Evolutionary conservation across 2,888 invertebrate genomes (phyloP), one percentile per base, ranked within the genome.

Genomic region (Dinocampus coccinellae): DNA sequence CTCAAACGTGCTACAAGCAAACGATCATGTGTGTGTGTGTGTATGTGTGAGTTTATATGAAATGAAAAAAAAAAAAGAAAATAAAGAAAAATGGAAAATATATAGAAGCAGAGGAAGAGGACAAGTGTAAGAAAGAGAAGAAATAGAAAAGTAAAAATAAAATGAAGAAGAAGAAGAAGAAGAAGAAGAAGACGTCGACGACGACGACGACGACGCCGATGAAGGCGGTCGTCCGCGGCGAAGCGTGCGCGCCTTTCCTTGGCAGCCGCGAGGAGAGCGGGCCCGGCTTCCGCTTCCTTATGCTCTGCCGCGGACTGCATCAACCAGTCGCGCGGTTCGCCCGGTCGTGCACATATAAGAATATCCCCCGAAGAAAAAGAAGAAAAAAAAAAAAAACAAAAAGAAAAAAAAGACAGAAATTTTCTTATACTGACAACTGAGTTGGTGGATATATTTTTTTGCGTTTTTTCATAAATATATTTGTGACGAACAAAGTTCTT

Each of bases 281-380:
- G 81, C 82, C 80, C 84, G 84, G 86, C 86, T 87, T 87, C 87
- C 87, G 86, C 86, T 87, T 87, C 87, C 87, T 87, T 87, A 86
- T 86, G 85, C 85, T 83, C 83, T 83, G 84, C 81, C 85, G 83
- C 85, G 84, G 82, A 87, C 84, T 86, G 87, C 87, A 87, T 85
- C 85, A 83, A 83, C 83, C 87, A 86, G 87, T 87, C 86, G 86
- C 86, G 86, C 86, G 86, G 81, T 83, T 83, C 82, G 78, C 81
- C 82, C 81, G 82, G 84, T 85, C 85, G 86, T 84, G 85, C 85
- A 82, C 86, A 84, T 83, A 84, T 84, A 86, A 85, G 83, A 84
- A 83, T 83, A 13, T 58, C 36, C 29, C 61, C 47, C 57, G 61
- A 53, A 34, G 52, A 52, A 55, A 65, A 55, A 24, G n/a, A n/a